These are phyloP conservation scores for Gulo gulo DNA, from an alignment of 2,113 vertebrate genomes.

Conservation along the genomic window DNA sequence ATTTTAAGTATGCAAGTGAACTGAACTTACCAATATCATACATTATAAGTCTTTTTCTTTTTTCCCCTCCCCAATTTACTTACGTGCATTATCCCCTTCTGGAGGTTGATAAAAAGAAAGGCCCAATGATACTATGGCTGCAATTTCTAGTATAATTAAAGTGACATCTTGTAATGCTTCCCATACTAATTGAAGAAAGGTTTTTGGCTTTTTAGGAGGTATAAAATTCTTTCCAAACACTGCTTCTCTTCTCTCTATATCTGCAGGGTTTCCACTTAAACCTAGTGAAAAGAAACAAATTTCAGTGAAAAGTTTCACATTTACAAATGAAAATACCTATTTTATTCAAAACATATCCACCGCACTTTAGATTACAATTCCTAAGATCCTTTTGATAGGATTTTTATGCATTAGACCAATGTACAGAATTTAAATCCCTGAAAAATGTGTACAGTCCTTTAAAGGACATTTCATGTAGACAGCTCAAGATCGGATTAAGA, in stretches of 20 bases:
- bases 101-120: slow-evolving; percentile 99
- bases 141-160: slow-evolving; percentile 99
- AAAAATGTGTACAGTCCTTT: not conserved
- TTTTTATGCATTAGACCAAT: not conserved
- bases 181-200: slow-evolving; percentile 99
- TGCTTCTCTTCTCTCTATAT: slow-evolving; percentile 97
- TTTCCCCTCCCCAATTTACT: slow-evolving; percentile 75
- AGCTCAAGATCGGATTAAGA: not conserved
- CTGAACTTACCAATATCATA: not conserved
- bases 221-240: slow-evolving; percentile 97
- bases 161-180: slow-evolving; percentile 99
- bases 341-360: slow-evolving; percentile 25
- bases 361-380: slow-evolving; percentile 22
- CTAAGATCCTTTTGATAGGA: not conserved
- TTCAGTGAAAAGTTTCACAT: slow-evolving; percentile 45
- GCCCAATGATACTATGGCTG: slow-evolving; percentile 99
- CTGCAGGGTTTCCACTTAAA: slow-evolving; percentile 95
- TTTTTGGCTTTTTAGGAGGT: slow-evolving; percentile 99
- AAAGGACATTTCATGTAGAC: not conserved
- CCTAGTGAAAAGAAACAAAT: slow-evolving; percentile 84
- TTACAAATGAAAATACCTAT: slow-evolving; percentile 60
- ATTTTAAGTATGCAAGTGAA: not conserved
- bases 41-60: not conserved
- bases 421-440: not conserved
- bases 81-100: slow-evolving; percentile 91